Percentiles rank a stretch among this genome's conserved stretches.
Conservation (phyloP, 2,888 invertebrate genomes). For the Ochropleura leucogaster region DNA sequence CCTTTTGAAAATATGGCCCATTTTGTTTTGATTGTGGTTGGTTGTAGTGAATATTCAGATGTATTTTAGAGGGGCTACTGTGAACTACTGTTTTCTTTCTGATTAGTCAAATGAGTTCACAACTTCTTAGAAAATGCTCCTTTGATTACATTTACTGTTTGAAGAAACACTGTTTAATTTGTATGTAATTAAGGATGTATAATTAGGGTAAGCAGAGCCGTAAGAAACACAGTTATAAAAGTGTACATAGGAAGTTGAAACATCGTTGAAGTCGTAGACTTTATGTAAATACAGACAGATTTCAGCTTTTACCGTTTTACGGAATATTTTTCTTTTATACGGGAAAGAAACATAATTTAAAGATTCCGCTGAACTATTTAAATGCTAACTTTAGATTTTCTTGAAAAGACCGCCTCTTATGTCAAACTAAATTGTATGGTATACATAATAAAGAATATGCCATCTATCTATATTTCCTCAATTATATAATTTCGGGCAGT, state of each 20-base stretch:
- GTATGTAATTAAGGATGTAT: constrained; percentile 26
- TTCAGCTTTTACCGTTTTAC: too few relatives aligned
- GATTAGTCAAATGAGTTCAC: constrained; percentile 64
- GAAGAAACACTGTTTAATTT: constrained; percentile 31
- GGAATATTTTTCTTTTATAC: background rate
- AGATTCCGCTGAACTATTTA: background rate
- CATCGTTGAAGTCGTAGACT: too few relatives aligned
- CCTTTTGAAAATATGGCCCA: constrained; percentile 10
- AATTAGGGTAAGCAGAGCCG: background rate
- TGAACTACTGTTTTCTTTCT: constrained; percentile 77
- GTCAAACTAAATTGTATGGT: too few relatives aligned
- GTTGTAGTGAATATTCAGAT: constrained; percentile 59
- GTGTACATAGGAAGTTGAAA: background rate
- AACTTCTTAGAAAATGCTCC: constrained; percentile 54
- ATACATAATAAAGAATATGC: too few relatives aligned
- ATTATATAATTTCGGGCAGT: too few relatives aligned
- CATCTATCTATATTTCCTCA: too few relatives aligned
- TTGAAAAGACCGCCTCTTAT: too few relatives aligned
- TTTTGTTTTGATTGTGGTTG: constrained; percentile 5
- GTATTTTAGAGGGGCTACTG: constrained; percentile 70
- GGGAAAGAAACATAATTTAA: background rate
- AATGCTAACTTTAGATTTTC: too few relatives aligned
- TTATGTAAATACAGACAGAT: background rate
- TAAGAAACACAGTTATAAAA: constrained; percentile 1
- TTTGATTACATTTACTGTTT: constrained; percentile 47